Conservation (phyloP, 2,797 vertebrate genomes). For the Scarus forsteni region DNA sequence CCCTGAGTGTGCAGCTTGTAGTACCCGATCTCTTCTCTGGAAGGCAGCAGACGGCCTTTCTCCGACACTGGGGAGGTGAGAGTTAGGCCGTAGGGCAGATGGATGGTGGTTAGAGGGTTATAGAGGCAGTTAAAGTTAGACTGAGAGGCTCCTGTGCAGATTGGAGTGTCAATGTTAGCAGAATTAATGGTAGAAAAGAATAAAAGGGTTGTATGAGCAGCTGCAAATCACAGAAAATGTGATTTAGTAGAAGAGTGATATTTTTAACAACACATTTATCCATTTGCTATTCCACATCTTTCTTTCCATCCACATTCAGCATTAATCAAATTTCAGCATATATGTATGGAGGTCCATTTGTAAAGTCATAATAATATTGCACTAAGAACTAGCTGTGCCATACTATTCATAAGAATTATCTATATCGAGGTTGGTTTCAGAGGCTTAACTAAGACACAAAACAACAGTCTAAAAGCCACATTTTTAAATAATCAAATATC, state of each 20-base stretch:
- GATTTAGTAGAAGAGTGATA: not conserved
- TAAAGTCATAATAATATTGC: too few relatives aligned
- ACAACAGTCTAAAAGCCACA: too few relatives aligned
- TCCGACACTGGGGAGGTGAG: conserved; percentile 78
- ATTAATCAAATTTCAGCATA: too few relatives aligned
- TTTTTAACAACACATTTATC: not conserved
- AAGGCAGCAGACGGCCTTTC: conserved; percentile 78
- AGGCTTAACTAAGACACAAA: too few relatives aligned
- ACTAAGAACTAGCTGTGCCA: too few relatives aligned
- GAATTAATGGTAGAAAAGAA: conserved; percentile 53
- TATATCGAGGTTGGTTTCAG: too few relatives aligned
- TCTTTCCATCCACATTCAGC: too few relatives aligned
- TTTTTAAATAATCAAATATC: too few relatives aligned
- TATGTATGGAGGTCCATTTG: too few relatives aligned
- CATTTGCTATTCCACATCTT: too few relatives aligned
- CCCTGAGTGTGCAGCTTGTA: conserved; percentile 83
- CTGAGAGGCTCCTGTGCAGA: conserved; percentile 61
- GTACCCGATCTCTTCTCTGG: conserved; percentile 73
- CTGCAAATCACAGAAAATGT: not conserved
- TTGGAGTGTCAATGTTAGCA: conserved; percentile 56
- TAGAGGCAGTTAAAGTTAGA: conserved; percentile 80
- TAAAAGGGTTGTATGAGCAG: conserved; percentile 32
- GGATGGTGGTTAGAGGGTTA: conserved; percentile 78
- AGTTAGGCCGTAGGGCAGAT: conserved; percentile 75
- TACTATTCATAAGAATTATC: too few relatives aligned